Evolutionary conservation across 1,140 invertebrate species (phyloP).

Genomic region (Riptortus pedestris): DNA sequence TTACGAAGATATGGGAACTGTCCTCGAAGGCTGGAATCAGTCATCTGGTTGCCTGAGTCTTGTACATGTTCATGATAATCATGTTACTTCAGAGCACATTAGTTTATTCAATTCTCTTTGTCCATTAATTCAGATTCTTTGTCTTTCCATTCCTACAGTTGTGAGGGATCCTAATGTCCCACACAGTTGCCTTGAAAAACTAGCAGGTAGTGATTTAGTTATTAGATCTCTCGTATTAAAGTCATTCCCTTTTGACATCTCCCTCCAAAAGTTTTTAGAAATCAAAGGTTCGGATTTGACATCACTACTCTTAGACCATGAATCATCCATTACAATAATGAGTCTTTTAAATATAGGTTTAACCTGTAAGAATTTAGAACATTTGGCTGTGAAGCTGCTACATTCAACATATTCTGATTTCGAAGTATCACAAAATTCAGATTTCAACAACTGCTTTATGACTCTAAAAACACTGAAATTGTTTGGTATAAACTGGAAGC

Average conservation of each 20-base stretch:
- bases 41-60: neutral
- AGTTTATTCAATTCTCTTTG: neutral
- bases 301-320: neutral
- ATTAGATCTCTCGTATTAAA: neutral
- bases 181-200: neutral
- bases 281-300: slow-evolving; percentile 3
- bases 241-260: neutral
- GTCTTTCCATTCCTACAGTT: neutral
- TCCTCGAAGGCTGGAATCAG: neutral
- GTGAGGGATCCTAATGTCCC: neutral
- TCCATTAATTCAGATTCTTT: slow-evolving; percentile 9
- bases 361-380: slow-evolving; percentile 14
- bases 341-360: neutral
- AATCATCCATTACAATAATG: neutral
- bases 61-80: slow-evolving; percentile 15
- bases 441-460: slow-evolving; percentile 6
- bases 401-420: neutral
- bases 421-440: neutral
- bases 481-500: slow-evolving; percentile 4
- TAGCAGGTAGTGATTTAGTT: neutral
- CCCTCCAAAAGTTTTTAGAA: neutral
- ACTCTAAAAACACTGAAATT: slow-evolving; percentile 4
- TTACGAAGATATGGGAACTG: slow-evolving; percentile 30
- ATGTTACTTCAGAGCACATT: slow-evolving; percentile 7
- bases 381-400: neutral